Evolutionary conservation across 2,797 vertebrate species (phyloP).

Genomic region (Rhincodon typus): DNA sequence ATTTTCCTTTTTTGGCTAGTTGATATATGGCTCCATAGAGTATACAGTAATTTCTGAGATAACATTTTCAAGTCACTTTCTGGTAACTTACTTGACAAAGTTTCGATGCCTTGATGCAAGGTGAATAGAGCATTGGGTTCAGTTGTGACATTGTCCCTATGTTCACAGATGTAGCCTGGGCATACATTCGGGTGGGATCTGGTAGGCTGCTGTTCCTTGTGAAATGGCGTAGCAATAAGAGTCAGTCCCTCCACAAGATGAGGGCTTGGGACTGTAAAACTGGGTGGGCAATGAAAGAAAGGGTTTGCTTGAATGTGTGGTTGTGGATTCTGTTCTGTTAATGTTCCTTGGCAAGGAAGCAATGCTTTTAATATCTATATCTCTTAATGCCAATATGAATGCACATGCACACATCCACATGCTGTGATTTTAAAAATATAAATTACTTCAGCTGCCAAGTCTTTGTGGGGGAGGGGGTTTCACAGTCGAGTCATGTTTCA

Average conservation of each 20-base stretch:
- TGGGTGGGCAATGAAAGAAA: not conserved
- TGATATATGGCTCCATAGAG: not conserved
- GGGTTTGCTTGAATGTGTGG: no score
- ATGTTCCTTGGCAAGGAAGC: not conserved
- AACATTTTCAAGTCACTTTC: not conserved
- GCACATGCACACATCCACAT: not conserved
- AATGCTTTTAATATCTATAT: not conserved
- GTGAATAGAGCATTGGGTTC: not conserved
- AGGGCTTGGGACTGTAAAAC: not conserved
- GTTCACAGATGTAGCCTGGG: not conserved
- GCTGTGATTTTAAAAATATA: not conserved
- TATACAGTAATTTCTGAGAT: not conserved
- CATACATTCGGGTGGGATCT: not conserved
- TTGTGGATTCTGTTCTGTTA: not conserved
- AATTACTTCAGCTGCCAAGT: not conserved
- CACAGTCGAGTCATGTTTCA: slow-evolving; percentile 1
- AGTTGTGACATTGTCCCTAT: not conserved
- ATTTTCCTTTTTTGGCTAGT: not conserved
- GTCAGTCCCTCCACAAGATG: not conserved
- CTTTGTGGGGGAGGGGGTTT: not conserved
- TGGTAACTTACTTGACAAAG: not conserved
- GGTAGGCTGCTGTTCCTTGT: not conserved
- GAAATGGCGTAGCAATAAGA: not conserved
- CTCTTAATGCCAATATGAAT: no score
- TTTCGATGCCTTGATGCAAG: not conserved